Conservation (phyloP, 2,888 invertebrate genomes). For the Hymenopus coronatus region DNA sequence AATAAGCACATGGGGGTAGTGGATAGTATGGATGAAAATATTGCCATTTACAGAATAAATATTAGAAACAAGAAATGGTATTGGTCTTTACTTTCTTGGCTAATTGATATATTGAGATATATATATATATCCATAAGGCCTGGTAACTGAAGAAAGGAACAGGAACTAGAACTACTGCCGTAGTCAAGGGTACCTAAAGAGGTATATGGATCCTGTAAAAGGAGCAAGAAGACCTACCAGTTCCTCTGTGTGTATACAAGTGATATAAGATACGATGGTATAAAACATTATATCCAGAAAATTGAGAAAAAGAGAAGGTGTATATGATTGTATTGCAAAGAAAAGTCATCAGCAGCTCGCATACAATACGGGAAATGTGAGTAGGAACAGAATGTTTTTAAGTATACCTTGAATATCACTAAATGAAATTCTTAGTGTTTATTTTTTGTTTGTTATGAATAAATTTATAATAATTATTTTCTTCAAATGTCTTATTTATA, state of each 20-base stretch:
- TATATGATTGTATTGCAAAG: not conserved
- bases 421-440: too few species aligned
- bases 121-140: too few species aligned
- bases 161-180: not conserved
- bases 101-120: too few species aligned
- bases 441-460: not conserved
- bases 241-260: not conserved
- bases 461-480: not conserved
- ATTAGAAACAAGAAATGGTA: too few species aligned
- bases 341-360: not conserved
- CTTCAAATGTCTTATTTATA: too few species aligned
- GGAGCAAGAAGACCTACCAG: not conserved
- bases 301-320: not conserved
- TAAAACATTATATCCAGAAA: not conserved
- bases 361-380: not conserved
- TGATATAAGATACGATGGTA: not conserved
- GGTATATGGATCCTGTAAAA: not conserved
- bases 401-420: not conserved
- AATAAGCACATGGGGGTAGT: too few species aligned
- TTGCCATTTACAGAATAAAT: too few species aligned
- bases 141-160: not conserved
- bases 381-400: not conserved
- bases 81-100: too few species aligned
- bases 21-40: too few species aligned
- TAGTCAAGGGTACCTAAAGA: not conserved